Percentiles rank a stretch among this genome's conserved stretches.
Evolutionary conservation across 2,113 vertebrate genomes (phyloP).

Genomic region (Condylura cristata): DNA sequence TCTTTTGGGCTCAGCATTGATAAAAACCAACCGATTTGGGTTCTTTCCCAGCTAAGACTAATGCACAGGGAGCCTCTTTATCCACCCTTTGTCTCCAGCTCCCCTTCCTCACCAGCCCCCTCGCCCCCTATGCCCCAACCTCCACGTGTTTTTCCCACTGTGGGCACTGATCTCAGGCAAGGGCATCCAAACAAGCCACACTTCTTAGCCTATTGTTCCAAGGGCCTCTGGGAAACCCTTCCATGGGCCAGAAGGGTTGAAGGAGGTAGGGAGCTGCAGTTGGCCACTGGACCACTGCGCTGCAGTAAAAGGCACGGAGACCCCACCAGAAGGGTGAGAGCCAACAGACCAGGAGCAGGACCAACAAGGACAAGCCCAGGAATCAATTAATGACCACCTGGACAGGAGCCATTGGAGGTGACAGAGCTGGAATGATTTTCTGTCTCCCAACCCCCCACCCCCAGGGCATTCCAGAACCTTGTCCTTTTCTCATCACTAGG

Average conservation of each 20-base stretch:
- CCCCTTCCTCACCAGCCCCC: not conserved
- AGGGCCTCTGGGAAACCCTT: not conserved
- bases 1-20: not conserved
- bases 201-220: not conserved
- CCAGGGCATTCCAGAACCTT: not conserved
- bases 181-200: not conserved
- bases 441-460: not conserved
- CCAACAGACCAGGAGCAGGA: not conserved
- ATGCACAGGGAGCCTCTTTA: not conserved
- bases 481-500: not conserved
- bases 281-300: not conserved
- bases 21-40: not conserved
- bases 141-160: no score
- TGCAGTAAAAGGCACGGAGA: not conserved
- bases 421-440: not conserved
- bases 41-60: not conserved
- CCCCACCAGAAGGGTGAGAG: not conserved
- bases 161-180: not conserved
- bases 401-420: not conserved
- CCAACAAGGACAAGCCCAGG: not conserved
- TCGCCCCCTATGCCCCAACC: no score
- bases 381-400: slow-evolving; percentile 21
- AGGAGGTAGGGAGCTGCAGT: not conserved
- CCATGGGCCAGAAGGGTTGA: not conserved
- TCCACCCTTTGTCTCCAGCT: not conserved